Evolutionary conservation across 2,888 invertebrate species (phyloP), one percentile per base, ranked within the genome.

Genomic region (Scelioninae gen. 2): DNA sequence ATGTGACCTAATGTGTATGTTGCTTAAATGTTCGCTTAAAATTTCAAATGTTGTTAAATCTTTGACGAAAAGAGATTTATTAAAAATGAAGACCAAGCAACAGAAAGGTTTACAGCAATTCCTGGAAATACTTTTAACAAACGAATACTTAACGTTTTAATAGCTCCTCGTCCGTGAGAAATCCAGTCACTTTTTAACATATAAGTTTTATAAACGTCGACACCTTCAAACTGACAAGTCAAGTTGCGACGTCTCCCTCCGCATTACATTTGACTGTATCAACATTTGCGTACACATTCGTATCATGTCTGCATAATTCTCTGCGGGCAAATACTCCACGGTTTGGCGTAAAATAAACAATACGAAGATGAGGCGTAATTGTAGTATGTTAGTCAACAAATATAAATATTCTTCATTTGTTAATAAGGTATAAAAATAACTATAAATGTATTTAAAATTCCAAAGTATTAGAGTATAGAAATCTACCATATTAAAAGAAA

Each of bases 221-320:
- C 35, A 45, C 45, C 46, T 60, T 41, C 16, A 16, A 25, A 35
- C 16, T 18, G 45, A 45, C 37, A 35, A 60, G 25, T 16, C 45
- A n/a, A 19, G 46, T 22, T 35, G 2, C 83, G 82, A 83, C 82
- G 82, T 83, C 82, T 83, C 73, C 79, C 76, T 78, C 76, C 73
- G 73, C 79, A 83, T 82, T 82, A 82, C 80, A 79, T 82, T 82
- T 78, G 80, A 81, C 82, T 81, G 77, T 81, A 82, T 81, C 81
- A 83, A 82, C 79, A 78, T 80, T 81, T 76, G 76, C 75, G 45
- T 73, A 73, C 46, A 57, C 50, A 58, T 52, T 22, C 55, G 37
- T 52, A 63, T 57, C 28, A 45, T 52, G 58, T 57, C 39, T 41
- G 57, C 60, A 60, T 60, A 57, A 57, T 58, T 19, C 31, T 67